Percentiles rank a stretch among this genome's conserved stretches.
Evolutionary conservation across 2,888 invertebrate genomes (phyloP).

Genomic region (Xylota segnis): DNA sequence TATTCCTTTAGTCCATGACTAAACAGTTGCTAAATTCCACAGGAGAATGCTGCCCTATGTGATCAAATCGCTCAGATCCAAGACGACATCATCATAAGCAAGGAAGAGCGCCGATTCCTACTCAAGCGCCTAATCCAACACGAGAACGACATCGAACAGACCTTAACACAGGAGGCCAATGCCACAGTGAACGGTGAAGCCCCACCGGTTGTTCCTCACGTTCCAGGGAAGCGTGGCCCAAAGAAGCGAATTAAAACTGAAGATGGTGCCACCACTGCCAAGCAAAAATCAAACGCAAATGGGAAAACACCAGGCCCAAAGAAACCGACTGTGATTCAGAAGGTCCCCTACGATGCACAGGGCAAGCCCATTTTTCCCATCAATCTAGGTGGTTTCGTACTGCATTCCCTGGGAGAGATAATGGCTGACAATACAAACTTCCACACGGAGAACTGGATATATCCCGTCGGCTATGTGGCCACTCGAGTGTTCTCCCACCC

Average conservation of each 20-base stretch:
- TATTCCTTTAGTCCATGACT: background rate
- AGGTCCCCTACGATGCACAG: slow-evolving; percentile 84
- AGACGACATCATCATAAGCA: slow-evolving; percentile 91
- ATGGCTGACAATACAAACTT: slow-evolving; percentile 88
- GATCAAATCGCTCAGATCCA: slow-evolving; percentile 95
- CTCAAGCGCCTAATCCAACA: slow-evolving; percentile 90
- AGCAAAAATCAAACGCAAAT: slow-evolving; percentile 40
- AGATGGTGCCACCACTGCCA: slow-evolving; percentile 84
- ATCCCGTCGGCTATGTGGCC: slow-evolving; percentile 91
- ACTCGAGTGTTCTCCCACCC: slow-evolving; percentile 91
- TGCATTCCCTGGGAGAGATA: slow-evolving; percentile 92
- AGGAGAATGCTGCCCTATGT: slow-evolving; percentile 94
- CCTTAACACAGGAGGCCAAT: slow-evolving; percentile 18
- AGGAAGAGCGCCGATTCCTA: slow-evolving; percentile 93
- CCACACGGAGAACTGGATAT: slow-evolving; percentile 90
- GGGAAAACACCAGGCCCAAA: slow-evolving; percentile 45
- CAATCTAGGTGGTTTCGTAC: slow-evolving; percentile 86
- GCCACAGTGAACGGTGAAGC: slow-evolving; percentile 18
- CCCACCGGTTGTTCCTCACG: slow-evolving; percentile 47
- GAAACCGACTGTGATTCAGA: slow-evolving; percentile 74
- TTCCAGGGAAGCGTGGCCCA: slow-evolving; percentile 79
- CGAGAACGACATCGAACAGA: slow-evolving; percentile 82
- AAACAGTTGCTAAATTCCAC: slow-evolving; percentile 61
- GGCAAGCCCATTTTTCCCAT: slow-evolving; percentile 91
- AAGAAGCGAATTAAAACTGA: slow-evolving; percentile 79